Evolutionary conservation across 2,888 invertebrate genomes (phyloP).

Genomic region (Leptarthrus brevirostris): DNA sequence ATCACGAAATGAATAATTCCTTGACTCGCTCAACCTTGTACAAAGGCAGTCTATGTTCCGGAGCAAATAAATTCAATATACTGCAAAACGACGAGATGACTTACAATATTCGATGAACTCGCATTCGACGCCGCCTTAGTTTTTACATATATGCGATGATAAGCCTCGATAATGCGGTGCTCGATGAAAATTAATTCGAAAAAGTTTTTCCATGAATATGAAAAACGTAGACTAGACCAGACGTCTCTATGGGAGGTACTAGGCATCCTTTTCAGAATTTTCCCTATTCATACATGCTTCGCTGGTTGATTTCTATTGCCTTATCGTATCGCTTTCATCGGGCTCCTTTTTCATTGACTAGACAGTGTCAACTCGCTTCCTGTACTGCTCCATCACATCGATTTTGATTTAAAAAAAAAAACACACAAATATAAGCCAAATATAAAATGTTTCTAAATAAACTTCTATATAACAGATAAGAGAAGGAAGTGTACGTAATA

Average conservation of each 20-base stretch:
- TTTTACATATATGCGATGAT: conserved; percentile 22
- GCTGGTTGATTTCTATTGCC: conserved; percentile 35
- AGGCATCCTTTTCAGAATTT: conserved; percentile 25
- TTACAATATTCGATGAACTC: background rate
- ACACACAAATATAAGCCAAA: too few species aligned
- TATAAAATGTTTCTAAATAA: too few species aligned
- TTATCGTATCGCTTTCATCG: background rate
- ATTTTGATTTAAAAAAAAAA: too few species aligned
- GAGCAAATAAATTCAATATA: too few species aligned
- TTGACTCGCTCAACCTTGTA: background rate
- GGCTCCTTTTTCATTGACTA: conserved; percentile 26
- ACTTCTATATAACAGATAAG: too few species aligned
- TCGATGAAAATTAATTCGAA: conserved; percentile 34
- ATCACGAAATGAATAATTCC: conserved; percentile 1
- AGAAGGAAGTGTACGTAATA: too few species aligned
- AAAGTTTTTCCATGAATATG: conserved; percentile 41
- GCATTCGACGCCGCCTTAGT: conserved; percentile 1
- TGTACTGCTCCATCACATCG: too few species aligned
- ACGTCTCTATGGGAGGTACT: conserved; percentile 34
- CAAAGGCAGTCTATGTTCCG: background rate
- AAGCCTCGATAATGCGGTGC: conserved; percentile 19
- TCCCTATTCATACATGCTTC: conserved; percentile 1
- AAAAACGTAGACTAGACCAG: conserved; percentile 28
- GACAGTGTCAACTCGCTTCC: too few species aligned
- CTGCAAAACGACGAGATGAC: background rate